phyloP scores from a whole-genome alignment of 2,888 invertebrate species.

The Podabrus alpinus region DNA sequence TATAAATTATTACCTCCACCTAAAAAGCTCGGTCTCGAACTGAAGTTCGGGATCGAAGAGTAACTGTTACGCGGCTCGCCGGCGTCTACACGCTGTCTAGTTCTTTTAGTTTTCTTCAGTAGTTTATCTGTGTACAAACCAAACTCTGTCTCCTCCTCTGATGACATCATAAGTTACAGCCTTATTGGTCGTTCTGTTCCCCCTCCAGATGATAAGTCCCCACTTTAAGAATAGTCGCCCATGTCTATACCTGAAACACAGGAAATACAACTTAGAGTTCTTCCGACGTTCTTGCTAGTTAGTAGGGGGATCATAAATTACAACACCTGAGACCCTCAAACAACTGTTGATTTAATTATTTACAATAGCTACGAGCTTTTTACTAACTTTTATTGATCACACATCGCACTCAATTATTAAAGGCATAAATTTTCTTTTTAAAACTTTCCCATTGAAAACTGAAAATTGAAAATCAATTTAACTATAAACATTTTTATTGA shows the following conservation, averaged over 20 bases:
- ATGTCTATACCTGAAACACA: slow-evolving; percentile 55
- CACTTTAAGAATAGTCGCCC: slow-evolving; percentile 60
- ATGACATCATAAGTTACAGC: slow-evolving; percentile 92
- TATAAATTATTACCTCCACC: slow-evolving; percentile 76
- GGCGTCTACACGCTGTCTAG: slow-evolving; percentile 95
- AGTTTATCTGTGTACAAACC: slow-evolving; percentile 92
- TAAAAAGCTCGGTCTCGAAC: slow-evolving; percentile 69
- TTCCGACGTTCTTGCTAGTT: neutral
- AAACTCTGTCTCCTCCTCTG: slow-evolving; percentile 94
- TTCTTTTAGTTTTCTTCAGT: slow-evolving; percentile 91
- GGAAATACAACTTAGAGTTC: slow-evolving; percentile 20
- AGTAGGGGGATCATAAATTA: slow-evolving; percentile 8
- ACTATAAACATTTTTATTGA: too few relatives aligned
- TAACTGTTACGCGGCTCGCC: slow-evolving; percentile 94
- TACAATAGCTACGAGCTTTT: neutral
- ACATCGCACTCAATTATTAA: neutral
- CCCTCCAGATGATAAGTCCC: slow-evolving; percentile 62
- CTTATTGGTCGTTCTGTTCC: slow-evolving; percentile 78
- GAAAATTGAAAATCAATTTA: neutral
- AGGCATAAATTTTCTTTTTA: neutral
- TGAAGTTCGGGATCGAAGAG: slow-evolving; percentile 77
- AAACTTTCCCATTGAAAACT: neutral
- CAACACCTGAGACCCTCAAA: slow-evolving; percentile 22
- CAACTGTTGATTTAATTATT: slow-evolving; percentile 2
- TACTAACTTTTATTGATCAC: neutral